Conservation (phyloP, 2,888 invertebrate genomes). For the Gandaritis pyraliata region DNA sequence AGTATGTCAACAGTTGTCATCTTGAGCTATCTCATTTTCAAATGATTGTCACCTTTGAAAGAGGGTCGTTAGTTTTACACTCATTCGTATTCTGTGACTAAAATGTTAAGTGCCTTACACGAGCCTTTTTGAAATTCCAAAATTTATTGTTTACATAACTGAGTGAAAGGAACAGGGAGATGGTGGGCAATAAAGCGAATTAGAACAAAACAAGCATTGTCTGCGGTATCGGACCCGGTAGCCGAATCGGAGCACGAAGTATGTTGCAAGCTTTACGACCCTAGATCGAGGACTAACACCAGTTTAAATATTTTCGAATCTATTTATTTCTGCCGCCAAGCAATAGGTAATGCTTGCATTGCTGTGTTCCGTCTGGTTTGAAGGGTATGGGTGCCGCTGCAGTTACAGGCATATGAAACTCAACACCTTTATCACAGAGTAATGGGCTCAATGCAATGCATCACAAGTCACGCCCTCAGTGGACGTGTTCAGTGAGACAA, state of each 20-base stretch:
- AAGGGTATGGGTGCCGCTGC: too few species aligned
- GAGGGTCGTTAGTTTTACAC: slow-evolving; percentile 21
- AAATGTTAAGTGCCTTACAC: slow-evolving; percentile 28
- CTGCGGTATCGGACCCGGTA: slow-evolving; percentile 54
- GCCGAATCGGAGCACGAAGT: slow-evolving; percentile 45
- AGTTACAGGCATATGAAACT: too few species aligned
- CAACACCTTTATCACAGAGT: too few species aligned
- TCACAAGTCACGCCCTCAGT: too few species aligned
- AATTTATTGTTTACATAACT: slow-evolving; percentile 38
- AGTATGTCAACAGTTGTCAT: slow-evolving; percentile 16
- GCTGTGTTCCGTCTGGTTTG: too few species aligned
- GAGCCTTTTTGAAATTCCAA: slow-evolving; percentile 30
- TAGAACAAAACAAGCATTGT: slow-evolving; percentile 52
- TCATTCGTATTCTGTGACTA: background rate
- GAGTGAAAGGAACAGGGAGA: slow-evolving; percentile 52
- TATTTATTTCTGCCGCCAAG: too few species aligned
- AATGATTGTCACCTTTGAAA: slow-evolving; percentile 23
- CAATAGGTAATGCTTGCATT: too few species aligned
- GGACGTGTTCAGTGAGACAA: too few species aligned
- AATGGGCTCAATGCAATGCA: too few species aligned
- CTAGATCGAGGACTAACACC: slow-evolving; percentile 1
- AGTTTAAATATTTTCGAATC: background rate
- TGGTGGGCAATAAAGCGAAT: slow-evolving; percentile 46
- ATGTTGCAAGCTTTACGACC: slow-evolving; percentile 43
- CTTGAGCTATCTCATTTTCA: slow-evolving; percentile 8